Base-by-base conservation (phyloP, 2,888 invertebrate species). In the Leucophenga montana region DNA sequence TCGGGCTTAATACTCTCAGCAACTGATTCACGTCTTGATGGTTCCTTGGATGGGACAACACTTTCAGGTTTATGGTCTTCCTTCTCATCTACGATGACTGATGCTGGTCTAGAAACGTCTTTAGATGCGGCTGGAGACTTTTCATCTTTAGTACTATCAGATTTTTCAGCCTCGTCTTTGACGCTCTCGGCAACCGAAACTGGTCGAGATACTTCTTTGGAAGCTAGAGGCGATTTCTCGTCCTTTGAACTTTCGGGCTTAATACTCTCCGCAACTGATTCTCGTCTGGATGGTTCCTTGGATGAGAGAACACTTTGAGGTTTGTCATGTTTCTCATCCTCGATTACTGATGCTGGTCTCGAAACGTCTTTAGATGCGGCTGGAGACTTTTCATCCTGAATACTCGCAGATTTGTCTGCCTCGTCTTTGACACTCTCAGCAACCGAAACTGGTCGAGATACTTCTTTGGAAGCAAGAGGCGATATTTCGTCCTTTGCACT, bases 131-230 rank as follows among this genome's bases (percentile, higher is more conserved):
- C n/a, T n/a, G n/a, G n/a, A n/a, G n/a, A n/a, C n/a, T n/a, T n/a
- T n/a, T n/a, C n/a, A n/a, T n/a, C n/a, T n/a, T n/a, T n/a, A n/a
- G n/a, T n/a, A n/a, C n/a, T n/a, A n/a, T n/a, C n/a, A n/a, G n/a
- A n/a, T n/a, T 65, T 75, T 31, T 75, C 33, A 18, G 11, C 70
- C 16, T 74, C 75, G 27, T 66, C 64, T 11, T 71, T 71, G 0
- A 65, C 39, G 27, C 72, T 76, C n/a, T 73, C 73, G 3, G 68
- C 75, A 0, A 68, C 69, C 0, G 80, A 77, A 11, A 72, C 75
- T 14, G 70, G 69, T 31, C 72, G 33, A 0, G 75, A 72, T 20
- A 53, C 53, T 68, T 75, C 73, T 1, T 64, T 67, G 16, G 70
- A 70, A 4, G 33, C 33, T 46, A 48, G 5, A 4, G 18, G 2